Conservation (phyloP, 2,888 invertebrate species). For the Oxyteleia sp. region DNA sequence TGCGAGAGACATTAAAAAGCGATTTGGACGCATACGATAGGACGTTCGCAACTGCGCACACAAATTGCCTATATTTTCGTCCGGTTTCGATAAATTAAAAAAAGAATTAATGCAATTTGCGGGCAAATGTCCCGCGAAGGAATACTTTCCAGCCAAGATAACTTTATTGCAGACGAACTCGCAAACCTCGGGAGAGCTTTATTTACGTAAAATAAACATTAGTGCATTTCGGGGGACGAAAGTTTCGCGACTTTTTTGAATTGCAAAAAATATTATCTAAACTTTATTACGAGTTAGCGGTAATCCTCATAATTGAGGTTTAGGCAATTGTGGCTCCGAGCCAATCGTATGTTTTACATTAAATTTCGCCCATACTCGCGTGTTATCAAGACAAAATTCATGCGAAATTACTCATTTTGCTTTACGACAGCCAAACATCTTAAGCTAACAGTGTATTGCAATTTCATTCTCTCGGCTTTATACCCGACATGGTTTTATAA, state of each 20-base stretch:
- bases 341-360: constrained; percentile 28
- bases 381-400: constrained; percentile 9
- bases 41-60: background rate
- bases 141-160: background rate
- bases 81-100: background rate
- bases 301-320: constrained; percentile 20
- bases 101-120: constrained; percentile 19
- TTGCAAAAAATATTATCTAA: background rate
- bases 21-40: background rate
- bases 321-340: constrained; percentile 18
- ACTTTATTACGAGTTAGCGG: constrained; percentile 7
- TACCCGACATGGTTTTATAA: no score
- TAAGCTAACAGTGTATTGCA: no score
- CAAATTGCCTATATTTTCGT: constrained; percentile 10
- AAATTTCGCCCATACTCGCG: constrained; percentile 8
- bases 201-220: constrained; percentile 1
- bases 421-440: background rate
- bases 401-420: background rate
- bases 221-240: no score
- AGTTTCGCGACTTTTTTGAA: background rate
- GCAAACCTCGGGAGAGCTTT: background rate
- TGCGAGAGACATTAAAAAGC: constrained; percentile 6
- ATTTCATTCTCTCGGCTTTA: no score
- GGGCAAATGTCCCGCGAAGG: background rate
- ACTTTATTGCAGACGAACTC: constrained; percentile 15